Percentiles rank a stretch among this genome's conserved stretches.
Conservation (phyloP, 2,888 invertebrate species). For the Pilophorus perplexus region DNA sequence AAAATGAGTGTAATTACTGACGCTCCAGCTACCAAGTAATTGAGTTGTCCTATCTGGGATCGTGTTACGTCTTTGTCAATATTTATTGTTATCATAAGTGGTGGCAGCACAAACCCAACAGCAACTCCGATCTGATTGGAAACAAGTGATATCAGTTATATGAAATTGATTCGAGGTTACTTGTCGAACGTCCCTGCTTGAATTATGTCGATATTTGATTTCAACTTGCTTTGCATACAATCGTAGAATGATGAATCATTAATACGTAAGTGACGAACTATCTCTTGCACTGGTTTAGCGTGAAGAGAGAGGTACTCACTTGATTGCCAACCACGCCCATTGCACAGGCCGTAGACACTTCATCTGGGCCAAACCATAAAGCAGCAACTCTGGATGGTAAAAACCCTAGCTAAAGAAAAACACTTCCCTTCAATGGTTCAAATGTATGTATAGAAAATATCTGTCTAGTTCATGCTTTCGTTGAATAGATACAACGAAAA, state of each 20-base stretch:
- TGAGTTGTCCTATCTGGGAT: not conserved
- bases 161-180: no score
- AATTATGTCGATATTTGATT: no score
- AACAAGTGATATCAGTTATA: no score
- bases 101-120: slow-evolving; percentile 73
- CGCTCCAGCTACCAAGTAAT: slow-evolving; percentile 45
- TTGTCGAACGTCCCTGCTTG: no score
- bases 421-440: not conserved
- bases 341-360: slow-evolving; percentile 95
- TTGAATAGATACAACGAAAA: no score
- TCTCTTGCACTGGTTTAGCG: no score
- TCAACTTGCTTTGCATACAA: no score
- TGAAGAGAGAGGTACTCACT: slow-evolving; percentile 64
- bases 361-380: slow-evolving; percentile 95
- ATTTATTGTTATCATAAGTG: slow-evolving; percentile 58
- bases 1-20: no score
- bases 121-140: slow-evolving; percentile 75
- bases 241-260: no score
- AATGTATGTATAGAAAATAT: not conserved
- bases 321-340: slow-evolving; percentile 98
- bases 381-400: slow-evolving; percentile 91
- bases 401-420: slow-evolving; percentile 15
- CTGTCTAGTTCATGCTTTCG: slow-evolving; percentile 54
- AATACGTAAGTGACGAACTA: no score
- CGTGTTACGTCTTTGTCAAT: slow-evolving; percentile 50